Evolutionary conservation across 2,113 vertebrate species (phyloP).

Genomic region (Rissa tridactyla): DNA sequence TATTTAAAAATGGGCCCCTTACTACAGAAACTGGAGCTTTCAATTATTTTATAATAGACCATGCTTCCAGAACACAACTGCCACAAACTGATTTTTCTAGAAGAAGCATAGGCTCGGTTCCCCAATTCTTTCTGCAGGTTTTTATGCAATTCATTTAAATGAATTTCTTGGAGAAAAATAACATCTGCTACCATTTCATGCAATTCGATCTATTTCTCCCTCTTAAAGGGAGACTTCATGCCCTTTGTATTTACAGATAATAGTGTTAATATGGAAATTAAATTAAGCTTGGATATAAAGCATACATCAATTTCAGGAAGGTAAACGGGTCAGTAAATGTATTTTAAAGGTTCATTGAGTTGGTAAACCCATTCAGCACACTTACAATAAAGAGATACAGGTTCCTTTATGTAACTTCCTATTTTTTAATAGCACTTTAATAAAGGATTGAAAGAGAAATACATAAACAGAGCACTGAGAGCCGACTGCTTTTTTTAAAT

Average conservation of each 20-base stretch:
- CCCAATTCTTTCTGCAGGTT: neutral
- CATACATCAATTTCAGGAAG: constrained; percentile 3
- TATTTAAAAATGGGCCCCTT: constrained; percentile 2
- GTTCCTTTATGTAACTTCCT: neutral
- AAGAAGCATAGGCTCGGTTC: neutral
- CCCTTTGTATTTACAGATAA: constrained; percentile 38
- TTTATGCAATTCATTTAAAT: constrained; percentile 42
- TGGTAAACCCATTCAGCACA: neutral
- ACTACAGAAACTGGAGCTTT: neutral
- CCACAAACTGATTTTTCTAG: constrained; percentile 32
- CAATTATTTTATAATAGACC: neutral
- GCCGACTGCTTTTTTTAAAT: fast-evolving
- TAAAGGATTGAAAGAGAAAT: neutral
- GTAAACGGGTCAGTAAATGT: neutral
- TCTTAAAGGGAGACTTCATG: constrained; percentile 20
- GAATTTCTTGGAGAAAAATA: constrained; percentile 47
- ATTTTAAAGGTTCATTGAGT: constrained; percentile 15
- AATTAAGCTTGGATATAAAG: constrained; percentile 11
- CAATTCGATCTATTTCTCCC: neutral
- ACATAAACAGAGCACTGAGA: neutral
- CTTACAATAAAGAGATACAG: neutral
- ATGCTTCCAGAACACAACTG: neutral
- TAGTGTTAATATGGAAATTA: constrained; percentile 41
- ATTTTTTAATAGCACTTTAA: neutral
- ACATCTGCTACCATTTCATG: constrained; percentile 39